Evolutionary conservation across 2,113 vertebrate species (phyloP), one percentile per base, ranked within the genome.

Genomic region (Callipepla californica): DNA sequence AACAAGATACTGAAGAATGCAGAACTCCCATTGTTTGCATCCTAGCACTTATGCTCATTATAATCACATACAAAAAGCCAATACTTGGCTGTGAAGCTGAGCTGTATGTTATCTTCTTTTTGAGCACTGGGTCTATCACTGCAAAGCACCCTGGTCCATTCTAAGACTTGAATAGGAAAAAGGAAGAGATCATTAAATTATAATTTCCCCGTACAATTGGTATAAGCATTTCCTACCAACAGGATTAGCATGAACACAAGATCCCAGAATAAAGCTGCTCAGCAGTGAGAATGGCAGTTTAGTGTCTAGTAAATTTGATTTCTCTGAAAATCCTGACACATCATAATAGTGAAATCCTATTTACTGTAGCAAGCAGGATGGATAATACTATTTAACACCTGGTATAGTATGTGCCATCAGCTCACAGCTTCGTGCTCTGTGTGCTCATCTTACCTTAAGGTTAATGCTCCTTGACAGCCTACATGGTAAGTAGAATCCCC

Each of bases 341-440:
- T 98, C 98, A 97, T 98, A 98, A 98, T 97, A 97, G 96, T 85
- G 61, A 97, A 98, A 98, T 98, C 98, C 98, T 98, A 98, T 98
- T 98, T 98, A 98, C 97, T 97, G 97, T 80, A 96, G 97, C 97
- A 97, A 97, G 97, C 95, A 93, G 97, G 97, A 97, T 73, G 97
- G 97, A 97, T 98, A 98, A 98, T 98, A 94, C 98, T 96, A 97
- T 98, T 98, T 98, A 98, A 98, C 98, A 98, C 98, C 96, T 96
- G 95, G 94, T 89, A 95, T 83, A 96, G 97, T 63, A 83, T 87
- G 85, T 94, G 97, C 97, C 97, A 96, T 95, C 95, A 90, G 93
- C 97, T 97, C 96, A 72, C 47, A 97, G 97, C 96, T 97, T 97
- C 97, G 94, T 95, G 92, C 85, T 97, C 95, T 32, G 13, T 70